Evolutionary conservation across 37 sponge, comb jelly and placozoan genomes (phyloP).

Genomic region (Petrosia ficiformis): DNA sequence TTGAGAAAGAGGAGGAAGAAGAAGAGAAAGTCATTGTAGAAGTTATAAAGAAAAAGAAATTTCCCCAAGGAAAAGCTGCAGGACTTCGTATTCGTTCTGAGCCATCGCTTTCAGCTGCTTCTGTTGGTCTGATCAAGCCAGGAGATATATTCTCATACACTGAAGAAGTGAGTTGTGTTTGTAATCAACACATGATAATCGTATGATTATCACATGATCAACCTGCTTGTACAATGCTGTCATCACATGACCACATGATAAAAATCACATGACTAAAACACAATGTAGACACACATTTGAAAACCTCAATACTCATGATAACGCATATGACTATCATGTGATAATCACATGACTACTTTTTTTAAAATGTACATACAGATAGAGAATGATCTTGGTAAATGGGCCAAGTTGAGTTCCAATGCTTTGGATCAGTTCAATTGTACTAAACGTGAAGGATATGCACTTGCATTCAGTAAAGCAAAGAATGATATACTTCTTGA

Average conservation of each 20-base stretch:
- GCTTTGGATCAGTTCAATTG: constrained; percentile 36
- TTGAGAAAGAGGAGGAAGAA: constrained; percentile 6
- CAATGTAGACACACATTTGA: too few species aligned
- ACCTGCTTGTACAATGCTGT: too few species aligned
- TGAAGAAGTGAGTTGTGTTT: constrained; percentile 53
- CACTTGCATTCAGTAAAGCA: constrained; percentile 55
- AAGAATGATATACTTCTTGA: constrained; percentile 52
- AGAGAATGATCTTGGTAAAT: constrained; percentile 66
- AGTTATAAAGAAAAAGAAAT: constrained; percentile 30
- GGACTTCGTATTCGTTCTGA: constrained; percentile 62
- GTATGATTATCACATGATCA: too few species aligned
- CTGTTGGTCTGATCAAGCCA: constrained; percentile 61
- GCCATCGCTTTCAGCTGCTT: constrained; percentile 48
- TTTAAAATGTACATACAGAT: too few species aligned
- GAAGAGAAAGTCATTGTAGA: constrained; percentile 5
- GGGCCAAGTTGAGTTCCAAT: constrained; percentile 59
- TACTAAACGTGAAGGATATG: constrained; percentile 35
- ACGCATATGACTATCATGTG: too few species aligned
- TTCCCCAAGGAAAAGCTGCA: constrained; percentile 19
- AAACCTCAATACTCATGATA: too few species aligned
- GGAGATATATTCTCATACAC: constrained; percentile 54
- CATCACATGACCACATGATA: too few species aligned
- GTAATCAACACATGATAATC: too few species aligned
- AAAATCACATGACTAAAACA: too few species aligned
- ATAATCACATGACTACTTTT: too few species aligned